Base-by-base conservation (phyloP, 1,140 invertebrate species). In the Listronotus bonariensis region DNA sequence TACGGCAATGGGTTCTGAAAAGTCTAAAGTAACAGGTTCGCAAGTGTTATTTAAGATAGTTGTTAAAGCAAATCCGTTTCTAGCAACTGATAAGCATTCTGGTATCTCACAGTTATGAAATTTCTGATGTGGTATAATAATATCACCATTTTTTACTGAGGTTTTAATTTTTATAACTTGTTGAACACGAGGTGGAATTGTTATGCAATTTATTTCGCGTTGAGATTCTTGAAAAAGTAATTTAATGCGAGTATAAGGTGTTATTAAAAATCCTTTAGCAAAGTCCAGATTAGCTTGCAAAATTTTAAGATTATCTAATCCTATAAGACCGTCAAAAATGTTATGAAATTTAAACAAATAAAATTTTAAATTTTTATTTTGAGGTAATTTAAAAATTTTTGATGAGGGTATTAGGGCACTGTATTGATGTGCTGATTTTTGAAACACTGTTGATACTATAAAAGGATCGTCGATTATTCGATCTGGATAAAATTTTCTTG, bases 61-160 rank as follows among this genome's bases (percentile, higher is more conserved):
- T 54, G 62, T 65, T 14, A 46, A 17, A 43, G 60, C 51, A 34
- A 42, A 20, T 5, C 60, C 51, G 42, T 57, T 41, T 43, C 43
- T 49, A 17, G 54, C 54, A 40, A 40, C 34, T 18, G 62, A 49
- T 20, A 57, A 15, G 20, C 45, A 48, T 57, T 65, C 54, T 3
- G 61, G 61, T 31, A 64, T 64, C n/a, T 56, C 61, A 48, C 52
- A 56, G 32, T 56, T 64, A n/a, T 64, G 52, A 14, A 64, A n/a
- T 40, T 49, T 56, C 12, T 55, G 45, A 51, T 56, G 15, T 8
- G 61, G 62, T 9, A 65, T 65, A 11, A 65, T 52, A 31, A 65
- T 58, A 17, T 58, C 54, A 10, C 55, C 54, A 18, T 59, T 52
- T 12, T 18, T 18, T 20, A 58, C 34, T 26, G 40, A 38, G 9